Percentiles rank a stretch among this genome's conserved stretches.
These are phyloP conservation scores for Alfaro cultratus DNA, from an alignment of 2,797 vertebrate genomes.

Conservation along the genomic window DNA sequence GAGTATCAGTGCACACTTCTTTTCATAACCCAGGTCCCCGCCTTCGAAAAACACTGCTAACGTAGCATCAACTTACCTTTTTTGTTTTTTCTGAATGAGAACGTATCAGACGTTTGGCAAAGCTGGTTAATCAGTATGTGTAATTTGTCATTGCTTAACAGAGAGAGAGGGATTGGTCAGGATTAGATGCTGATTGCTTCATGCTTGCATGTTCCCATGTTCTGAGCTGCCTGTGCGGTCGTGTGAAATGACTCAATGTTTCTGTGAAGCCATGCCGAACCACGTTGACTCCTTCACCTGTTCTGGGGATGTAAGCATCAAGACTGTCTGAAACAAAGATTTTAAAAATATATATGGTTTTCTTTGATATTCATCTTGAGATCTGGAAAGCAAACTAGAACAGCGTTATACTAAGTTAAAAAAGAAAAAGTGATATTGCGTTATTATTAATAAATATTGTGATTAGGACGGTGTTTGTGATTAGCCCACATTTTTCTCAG, in stretches of 20 bases:
- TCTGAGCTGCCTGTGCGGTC: neutral
- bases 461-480: neutral
- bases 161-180: neutral
- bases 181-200: neutral
- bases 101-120: neutral
- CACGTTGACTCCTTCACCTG: neutral
- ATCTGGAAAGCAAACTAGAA: neutral
- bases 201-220: slow-evolving; percentile 5
- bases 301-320: neutral
- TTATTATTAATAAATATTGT: neutral
- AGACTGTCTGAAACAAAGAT: neutral
- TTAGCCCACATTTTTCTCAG: too few species aligned
- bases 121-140: neutral
- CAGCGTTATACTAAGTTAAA: neutral
- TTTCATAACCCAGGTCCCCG: neutral
- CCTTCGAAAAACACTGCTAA: neutral
- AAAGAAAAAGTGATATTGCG: neutral
- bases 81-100: neutral
- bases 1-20: neutral
- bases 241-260: neutral
- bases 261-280: neutral
- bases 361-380: neutral
- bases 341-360: neutral
- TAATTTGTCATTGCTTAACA: neutral
- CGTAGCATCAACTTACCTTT: neutral